Evolutionary conservation across 2,888 invertebrate genomes (phyloP).

Genomic region (Polietes domitor): DNA sequence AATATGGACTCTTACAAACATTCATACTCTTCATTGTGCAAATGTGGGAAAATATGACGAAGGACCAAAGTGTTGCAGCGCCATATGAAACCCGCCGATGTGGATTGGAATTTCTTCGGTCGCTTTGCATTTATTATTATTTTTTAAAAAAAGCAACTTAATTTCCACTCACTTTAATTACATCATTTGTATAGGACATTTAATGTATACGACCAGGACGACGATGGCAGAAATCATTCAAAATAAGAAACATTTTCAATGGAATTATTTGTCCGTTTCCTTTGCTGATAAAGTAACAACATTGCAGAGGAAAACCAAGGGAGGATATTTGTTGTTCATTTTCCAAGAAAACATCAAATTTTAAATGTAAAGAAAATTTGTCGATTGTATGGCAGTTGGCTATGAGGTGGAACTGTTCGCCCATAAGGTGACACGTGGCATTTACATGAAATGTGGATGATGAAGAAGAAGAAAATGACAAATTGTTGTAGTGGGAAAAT

Average conservation of each 20-base stretch:
- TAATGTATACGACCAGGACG: constrained; percentile 5
- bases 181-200: constrained; percentile 42
- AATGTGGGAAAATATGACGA: not conserved
- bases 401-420: no score
- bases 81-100: not conserved
- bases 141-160: not conserved
- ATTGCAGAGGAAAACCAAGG: no score
- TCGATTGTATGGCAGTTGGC: no score
- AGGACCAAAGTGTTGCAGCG: not conserved
- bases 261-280: not conserved
- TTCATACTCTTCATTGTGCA: not conserved
- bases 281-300: no score
- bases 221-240: constrained; percentile 46
- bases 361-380: no score
- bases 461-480: no score
- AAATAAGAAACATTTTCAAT: not conserved
- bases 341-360: no score
- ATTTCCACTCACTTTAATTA: constrained; percentile 59
- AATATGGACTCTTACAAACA: not conserved
- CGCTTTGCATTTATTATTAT: not conserved
- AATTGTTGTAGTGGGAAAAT: no score
- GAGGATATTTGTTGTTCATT: no score
- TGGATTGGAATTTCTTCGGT: not conserved
- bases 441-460: no score
- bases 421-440: no score